Conservation (phyloP, 2,797 vertebrate species). For the Chelonia mydas region DNA sequence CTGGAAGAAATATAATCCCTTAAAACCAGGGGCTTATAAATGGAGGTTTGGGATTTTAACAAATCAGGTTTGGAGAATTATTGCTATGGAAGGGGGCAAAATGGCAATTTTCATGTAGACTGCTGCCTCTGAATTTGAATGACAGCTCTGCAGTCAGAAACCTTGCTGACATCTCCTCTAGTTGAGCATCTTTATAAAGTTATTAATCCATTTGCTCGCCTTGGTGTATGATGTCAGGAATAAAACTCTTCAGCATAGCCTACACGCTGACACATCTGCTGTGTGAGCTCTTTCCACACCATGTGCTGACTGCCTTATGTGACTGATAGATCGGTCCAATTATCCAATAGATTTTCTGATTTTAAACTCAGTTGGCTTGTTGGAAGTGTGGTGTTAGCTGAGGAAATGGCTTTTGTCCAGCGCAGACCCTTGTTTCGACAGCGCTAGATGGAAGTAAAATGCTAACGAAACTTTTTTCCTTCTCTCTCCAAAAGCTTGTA, state of each 20-base stretch:
- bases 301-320: neutral
- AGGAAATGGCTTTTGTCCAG: neutral
- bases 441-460: neutral
- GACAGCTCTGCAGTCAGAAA: neutral
- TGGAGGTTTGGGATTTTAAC: neutral
- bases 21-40: neutral
- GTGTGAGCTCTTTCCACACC: accelerated
- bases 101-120: neutral
- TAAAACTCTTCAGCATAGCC: neutral
- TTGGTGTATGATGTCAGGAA: neutral
- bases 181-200: neutral
- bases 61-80: no score
- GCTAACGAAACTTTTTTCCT: neutral
- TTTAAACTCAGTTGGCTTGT: neutral
- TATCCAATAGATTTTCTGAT: neutral
- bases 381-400: accelerated
- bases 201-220: neutral
- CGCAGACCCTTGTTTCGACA: neutral
- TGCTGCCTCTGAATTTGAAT: neutral
- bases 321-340: neutral
- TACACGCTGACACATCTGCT: neutral
- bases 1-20: neutral
- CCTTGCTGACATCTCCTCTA: neutral
- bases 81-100: neutral
- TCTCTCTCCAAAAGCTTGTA: constrained; percentile 81